These are phyloP conservation scores for Andrena fulva DNA, from an alignment of 2,888 invertebrate species.

Conservation along the genomic window DNA sequence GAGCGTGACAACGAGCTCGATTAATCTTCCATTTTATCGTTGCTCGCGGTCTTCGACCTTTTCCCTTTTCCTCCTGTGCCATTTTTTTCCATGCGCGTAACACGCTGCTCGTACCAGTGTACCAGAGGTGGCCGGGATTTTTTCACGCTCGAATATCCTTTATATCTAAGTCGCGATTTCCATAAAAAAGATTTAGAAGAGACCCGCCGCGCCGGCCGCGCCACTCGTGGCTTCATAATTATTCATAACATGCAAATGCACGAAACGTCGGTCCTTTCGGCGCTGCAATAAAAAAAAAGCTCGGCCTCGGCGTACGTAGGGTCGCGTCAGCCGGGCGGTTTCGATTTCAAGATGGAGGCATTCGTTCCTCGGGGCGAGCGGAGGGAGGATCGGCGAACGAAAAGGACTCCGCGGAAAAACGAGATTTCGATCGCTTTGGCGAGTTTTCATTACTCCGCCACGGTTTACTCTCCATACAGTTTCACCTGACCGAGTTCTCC, in stretches of 20 bases:
- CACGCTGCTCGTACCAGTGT: constrained; percentile 21
- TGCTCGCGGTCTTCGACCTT: constrained; percentile 15
- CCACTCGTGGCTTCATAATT: constrained; percentile 43
- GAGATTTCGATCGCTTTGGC: constrained; percentile 6
- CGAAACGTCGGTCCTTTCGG: constrained; percentile 23
- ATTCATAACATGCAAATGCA: constrained; percentile 57
- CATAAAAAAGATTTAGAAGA: constrained; percentile 55
- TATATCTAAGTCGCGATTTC: constrained; percentile 51
- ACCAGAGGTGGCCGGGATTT: background rate
- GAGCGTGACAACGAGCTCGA: constrained; percentile 66
- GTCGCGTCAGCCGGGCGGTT: background rate
- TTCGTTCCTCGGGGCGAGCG: background rate
- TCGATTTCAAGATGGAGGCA: background rate
- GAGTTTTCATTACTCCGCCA: constrained; percentile 16
- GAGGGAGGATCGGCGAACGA: background rate
- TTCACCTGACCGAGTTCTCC: constrained; percentile 35
- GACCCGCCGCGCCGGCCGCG: background rate
- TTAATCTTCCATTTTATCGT: constrained; percentile 50
- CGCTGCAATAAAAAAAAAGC: constrained; percentile 9
- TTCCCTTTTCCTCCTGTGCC: background rate
- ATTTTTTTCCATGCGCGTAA: background rate
- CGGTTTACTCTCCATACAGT: constrained; percentile 30
- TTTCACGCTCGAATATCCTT: constrained; percentile 43
- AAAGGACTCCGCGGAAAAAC: background rate
- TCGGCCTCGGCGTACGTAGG: constrained; percentile 24